A percentile compares a stretch with the other conserved stretches of the same genome.
Evolutionary conservation across 2,888 invertebrate genomes (phyloP).

Genomic region (Amphipoea lucens): DNA sequence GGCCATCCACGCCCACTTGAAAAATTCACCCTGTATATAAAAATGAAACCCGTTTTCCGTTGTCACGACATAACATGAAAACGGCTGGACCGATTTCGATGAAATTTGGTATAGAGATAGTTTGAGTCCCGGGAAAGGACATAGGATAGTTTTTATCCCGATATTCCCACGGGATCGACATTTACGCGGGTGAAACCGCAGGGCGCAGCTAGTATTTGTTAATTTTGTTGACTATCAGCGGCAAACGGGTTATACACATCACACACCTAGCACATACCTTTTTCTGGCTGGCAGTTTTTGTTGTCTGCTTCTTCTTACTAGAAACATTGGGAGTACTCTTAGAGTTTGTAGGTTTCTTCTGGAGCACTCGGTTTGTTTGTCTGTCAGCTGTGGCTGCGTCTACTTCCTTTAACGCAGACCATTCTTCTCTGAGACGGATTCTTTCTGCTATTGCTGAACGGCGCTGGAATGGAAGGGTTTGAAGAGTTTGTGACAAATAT

Average conservation of each 20-base stretch:
- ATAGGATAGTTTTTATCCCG: no score
- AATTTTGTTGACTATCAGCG: no score
- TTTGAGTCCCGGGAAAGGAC: no score
- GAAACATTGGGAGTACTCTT: conserved; percentile 38
- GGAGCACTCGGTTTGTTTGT: conserved; percentile 22
- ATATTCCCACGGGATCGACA: no score
- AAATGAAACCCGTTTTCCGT: no score
- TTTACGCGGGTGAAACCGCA: no score
- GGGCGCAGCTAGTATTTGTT: no score
- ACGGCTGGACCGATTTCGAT: no score
- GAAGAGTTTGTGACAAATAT: not conserved
- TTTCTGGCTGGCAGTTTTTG: conserved; percentile 32
- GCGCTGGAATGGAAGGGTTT: conserved; percentile 73
- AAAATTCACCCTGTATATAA: no score
- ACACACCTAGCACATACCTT: conserved; percentile 38
- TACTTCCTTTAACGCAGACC: conserved; percentile 82
- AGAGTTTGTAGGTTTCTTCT: conserved; percentile 51
- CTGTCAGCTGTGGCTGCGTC: conserved; percentile 57
- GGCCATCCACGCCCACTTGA: no score
- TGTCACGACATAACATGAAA: no score
- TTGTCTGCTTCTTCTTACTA: conserved; percentile 30
- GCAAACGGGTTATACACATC: not conserved
- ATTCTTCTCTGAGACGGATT: conserved; percentile 82
- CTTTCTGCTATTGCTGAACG: conserved; percentile 84
- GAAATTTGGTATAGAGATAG: no score